Conservation (phyloP, 2,113 vertebrate species). For the Casuarius casuarius region DNA sequence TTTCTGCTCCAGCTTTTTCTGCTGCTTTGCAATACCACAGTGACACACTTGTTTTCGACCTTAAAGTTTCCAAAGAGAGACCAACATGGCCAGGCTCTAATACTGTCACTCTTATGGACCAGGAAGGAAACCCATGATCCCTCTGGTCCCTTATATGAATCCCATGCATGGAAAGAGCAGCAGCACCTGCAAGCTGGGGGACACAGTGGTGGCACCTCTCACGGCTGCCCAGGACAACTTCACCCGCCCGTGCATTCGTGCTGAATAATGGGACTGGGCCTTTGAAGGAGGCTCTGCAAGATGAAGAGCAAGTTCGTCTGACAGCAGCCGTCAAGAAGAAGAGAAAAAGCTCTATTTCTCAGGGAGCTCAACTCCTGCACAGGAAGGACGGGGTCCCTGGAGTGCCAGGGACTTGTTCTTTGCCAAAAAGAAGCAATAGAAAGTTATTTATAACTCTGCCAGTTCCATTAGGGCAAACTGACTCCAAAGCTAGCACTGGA, state of each 20-base stretch:
- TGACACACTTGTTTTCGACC: background rate
- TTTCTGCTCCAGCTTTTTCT: background rate
- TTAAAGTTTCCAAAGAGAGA: background rate
- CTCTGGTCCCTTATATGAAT: accelerated
- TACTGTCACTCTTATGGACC: background rate
- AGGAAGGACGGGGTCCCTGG: conserved; percentile 34
- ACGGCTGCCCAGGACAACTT: background rate
- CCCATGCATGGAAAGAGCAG: background rate
- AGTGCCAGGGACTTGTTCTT: background rate
- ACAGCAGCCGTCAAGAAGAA: conserved; percentile 14
- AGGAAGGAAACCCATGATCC: background rate
- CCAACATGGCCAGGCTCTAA: background rate
- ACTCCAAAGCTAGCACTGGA: background rate
- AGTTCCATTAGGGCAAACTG: conserved; percentile 16
- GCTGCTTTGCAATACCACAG: background rate
- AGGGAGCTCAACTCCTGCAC: conserved; percentile 45
- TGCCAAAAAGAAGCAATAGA: conserved; percentile 52
- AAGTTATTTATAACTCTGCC: conserved; percentile 27
- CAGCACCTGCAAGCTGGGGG: background rate
- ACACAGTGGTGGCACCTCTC: accelerated
- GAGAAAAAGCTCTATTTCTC: conserved; percentile 34
- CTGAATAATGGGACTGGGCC: background rate
- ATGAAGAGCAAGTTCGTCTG: background rate
- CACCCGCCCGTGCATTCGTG: background rate
- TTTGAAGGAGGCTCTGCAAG: background rate